Base-by-base conservation (phyloP, 2,113 vertebrate species). In the Coregonus clupeaformis region DNA sequence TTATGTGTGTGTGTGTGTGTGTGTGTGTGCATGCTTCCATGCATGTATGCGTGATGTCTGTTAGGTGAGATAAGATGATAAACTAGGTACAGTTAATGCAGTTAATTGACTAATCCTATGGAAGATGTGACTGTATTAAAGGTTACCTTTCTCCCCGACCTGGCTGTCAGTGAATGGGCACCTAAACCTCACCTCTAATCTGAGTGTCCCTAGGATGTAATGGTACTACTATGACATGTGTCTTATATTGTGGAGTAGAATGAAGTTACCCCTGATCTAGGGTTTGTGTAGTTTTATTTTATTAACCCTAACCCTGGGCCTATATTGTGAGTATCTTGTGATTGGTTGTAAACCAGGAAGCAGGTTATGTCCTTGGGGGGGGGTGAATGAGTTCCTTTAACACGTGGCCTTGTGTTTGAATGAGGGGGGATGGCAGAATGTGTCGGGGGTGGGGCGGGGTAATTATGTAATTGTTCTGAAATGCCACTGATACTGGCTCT, bases 281-380 rank as follows among this genome's bases (percentile, higher is more conserved):
- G 32, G 32, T 36, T 36, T 36, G 32, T 7, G 32, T 7, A 7
- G 32, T 36, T 36, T 36, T 36, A 1, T 36, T 36, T 36, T 7
- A 36, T 36, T 36, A 36, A 36, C 32, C 32, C 32, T 14, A 14
- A 29, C 63, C 4, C 16, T 18, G 32, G 32, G 32, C 32, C 32
- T 7, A 36, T 36, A 32, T 6, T 14, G 5, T 36, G 63, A 80
- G 70, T 70, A 22, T 29, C 81, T 74, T 45, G 57, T 83, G 84
- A 84, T 89, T 83, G 84, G 66, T 24, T 77, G 69, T 79, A 80
- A 18, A 36, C 27, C 25, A 18, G 29, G 68, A 60, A 71, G 55
- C 27, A 59, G 20, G 55, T 60, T 71, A 52, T 72, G 75, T 83
- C 73, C 68, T 70, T 72, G 68, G 74, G 49, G 59, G 70, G 70